Percentiles rank a stretch among this genome's conserved stretches.
Evolutionary conservation across 1,140 invertebrate genomes (phyloP).

Genomic region (Littorina saxatilis): DNA sequence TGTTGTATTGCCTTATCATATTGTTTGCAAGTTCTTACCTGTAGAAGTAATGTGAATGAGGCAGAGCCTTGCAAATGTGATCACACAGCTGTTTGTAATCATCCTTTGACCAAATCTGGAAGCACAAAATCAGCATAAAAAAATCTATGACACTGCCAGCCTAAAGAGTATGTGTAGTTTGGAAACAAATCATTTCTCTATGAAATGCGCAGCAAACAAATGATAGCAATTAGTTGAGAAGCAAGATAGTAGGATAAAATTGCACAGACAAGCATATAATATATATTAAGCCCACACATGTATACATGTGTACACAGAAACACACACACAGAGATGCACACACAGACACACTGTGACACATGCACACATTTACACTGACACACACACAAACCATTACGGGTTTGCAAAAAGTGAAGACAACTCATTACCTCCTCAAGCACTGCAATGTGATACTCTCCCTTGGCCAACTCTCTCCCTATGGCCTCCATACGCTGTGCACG

Average conservation of each 20-base stretch:
- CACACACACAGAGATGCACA: too few relatives aligned
- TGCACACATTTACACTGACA: too few relatives aligned
- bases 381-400: too few relatives aligned
- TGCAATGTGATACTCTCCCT: conserved; percentile 86
- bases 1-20: too few relatives aligned
- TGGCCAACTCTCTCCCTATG: conserved; percentile 85
- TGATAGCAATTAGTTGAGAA: neutral
- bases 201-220: neutral
- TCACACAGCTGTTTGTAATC: conserved; percentile 84
- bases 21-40: too few relatives aligned
- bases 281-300: neutral
- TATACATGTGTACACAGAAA: neutral
- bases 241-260: neutral
- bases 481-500: conserved; percentile 85
- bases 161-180: too few relatives aligned
- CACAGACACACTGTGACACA: too few relatives aligned
- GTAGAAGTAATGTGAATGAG: conserved; percentile 94
- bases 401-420: too few relatives aligned
- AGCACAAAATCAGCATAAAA: too few relatives aligned
- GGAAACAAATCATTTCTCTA: neutral
- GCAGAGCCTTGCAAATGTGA: conserved; percentile 81
- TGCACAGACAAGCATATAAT: neutral
- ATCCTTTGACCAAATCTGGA: conserved; percentile 83
- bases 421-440: conserved; percentile 92
- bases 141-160: too few relatives aligned